Evolutionary conservation across 2,797 vertebrate genomes (phyloP).

Genomic region (Parambassis ranga): DNA sequence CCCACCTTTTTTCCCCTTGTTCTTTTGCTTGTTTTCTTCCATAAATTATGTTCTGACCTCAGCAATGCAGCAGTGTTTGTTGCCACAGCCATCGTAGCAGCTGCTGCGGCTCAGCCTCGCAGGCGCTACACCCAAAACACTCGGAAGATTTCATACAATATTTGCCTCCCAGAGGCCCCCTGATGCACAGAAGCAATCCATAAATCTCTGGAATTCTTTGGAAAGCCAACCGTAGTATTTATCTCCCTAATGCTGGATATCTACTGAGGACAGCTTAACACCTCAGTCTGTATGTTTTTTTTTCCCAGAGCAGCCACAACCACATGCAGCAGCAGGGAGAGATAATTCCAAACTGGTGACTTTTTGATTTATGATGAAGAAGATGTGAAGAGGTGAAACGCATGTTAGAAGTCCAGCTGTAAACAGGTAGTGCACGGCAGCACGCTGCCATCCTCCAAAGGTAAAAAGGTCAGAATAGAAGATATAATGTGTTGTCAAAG

Average conservation of each 20-base stretch:
- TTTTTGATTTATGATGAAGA: constrained; percentile 21
- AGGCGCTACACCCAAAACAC: constrained; percentile 51
- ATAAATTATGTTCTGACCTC: constrained; percentile 26
- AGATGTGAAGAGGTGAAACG: neutral
- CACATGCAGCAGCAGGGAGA: constrained; percentile 4
- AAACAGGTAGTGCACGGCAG: neutral
- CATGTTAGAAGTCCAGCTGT: neutral
- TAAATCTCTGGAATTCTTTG: constrained; percentile 56
- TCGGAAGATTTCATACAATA: constrained; percentile 46
- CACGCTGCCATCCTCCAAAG: neutral
- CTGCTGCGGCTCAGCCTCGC: constrained; percentile 47
- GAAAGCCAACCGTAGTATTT: constrained; percentile 62
- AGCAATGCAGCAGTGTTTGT: constrained; percentile 35
- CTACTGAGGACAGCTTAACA: constrained; percentile 45
- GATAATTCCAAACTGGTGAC: constrained; percentile 23
- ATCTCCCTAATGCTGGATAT: constrained; percentile 58
- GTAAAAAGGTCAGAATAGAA: constrained; percentile 27
- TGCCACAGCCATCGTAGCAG: constrained; percentile 43
- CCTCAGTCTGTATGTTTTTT: constrained; percentile 37
- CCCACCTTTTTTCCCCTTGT: neutral
- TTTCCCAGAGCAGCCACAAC: constrained; percentile 29
- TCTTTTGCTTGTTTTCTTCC: constrained; percentile 15
- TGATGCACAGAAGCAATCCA: constrained; percentile 52
- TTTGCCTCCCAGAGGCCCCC: constrained; percentile 52
- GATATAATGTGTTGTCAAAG: too few relatives aligned